Evolutionary conservation across 2,888 invertebrate species (phyloP).

Genomic region (Cerastis rubricosa): DNA sequence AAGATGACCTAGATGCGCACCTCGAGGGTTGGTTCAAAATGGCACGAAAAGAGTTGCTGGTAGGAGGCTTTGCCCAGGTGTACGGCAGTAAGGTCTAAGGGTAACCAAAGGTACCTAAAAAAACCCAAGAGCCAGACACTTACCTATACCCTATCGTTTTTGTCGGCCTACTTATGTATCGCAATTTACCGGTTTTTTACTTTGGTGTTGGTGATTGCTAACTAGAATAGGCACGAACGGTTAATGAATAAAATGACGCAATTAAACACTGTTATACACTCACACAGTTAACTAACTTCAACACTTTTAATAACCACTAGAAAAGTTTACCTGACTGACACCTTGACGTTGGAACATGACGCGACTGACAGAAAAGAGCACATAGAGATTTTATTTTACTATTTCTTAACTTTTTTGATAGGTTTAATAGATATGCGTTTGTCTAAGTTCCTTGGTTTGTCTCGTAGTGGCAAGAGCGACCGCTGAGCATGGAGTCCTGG

Average conservation of each 20-base stretch:
- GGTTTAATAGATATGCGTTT: neutral
- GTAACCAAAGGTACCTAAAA: neutral
- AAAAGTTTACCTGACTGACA: neutral
- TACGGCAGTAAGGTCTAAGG: neutral
- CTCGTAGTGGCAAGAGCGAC: neutral
- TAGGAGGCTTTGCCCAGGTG: neutral
- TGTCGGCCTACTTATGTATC: neutral
- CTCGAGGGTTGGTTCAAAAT: neutral
- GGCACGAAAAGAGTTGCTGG: neutral
- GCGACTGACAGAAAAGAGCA: neutral
- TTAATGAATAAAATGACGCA: neutral
- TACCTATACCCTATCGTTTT: neutral
- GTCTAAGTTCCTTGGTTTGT: too few species aligned
- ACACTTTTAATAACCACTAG: neutral
- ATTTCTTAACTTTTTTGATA: neutral
- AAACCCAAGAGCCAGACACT: neutral
- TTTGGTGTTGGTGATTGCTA: neutral
- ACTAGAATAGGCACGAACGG: conserved; percentile 3
- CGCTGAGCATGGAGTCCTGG: neutral
- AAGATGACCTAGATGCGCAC: neutral
- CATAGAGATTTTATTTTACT: neutral
- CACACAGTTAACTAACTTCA: neutral
- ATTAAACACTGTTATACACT: neutral
- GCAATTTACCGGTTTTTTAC: conserved; percentile 7
- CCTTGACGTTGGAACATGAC: neutral